These are phyloP conservation scores for Apaloderma vittatum DNA, from an alignment of 2,113 vertebrate genomes.

Conservation along the genomic window DNA sequence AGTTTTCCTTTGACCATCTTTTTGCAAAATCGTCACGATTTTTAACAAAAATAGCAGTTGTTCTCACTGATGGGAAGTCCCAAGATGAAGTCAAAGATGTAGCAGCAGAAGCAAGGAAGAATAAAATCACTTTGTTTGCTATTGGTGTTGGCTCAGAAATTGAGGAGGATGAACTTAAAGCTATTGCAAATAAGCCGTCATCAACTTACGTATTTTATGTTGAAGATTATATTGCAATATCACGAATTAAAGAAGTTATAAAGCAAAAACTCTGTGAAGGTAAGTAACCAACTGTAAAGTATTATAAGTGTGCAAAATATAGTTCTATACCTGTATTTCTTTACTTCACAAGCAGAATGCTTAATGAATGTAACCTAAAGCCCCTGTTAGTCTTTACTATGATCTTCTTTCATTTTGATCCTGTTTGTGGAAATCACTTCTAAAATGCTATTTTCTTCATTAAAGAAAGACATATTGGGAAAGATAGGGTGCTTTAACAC, in stretches of 20 bases:
- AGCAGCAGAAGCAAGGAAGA: constrained; percentile 92
- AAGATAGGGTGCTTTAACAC: background rate
- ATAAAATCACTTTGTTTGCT: constrained; percentile 92
- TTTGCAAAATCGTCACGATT: constrained; percentile 93
- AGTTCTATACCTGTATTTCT: background rate
- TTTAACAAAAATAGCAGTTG: constrained; percentile 93
- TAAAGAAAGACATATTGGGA: background rate
- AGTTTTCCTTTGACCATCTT: constrained; percentile 91
- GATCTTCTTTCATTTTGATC: background rate
- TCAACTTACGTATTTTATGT: constrained; percentile 96
- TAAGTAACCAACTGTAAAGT: constrained; percentile 62
- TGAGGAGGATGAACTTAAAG: constrained; percentile 88
- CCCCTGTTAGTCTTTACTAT: background rate
- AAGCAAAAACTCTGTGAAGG: constrained; percentile 98
- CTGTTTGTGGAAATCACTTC: background rate
- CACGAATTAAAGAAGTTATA: constrained; percentile 95
- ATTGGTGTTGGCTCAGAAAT: constrained; percentile 94
- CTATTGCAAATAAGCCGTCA: constrained; percentile 94
- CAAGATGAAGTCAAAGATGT: constrained; percentile 93
- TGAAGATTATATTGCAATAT: constrained; percentile 95
- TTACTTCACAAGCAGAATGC: background rate
- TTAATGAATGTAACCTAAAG: background rate
- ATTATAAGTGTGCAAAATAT: background rate
- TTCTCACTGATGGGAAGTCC: constrained; percentile 96
- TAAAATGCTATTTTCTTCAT: background rate